Evolutionary conservation across 2,797 vertebrate genomes (phyloP).

Genomic region (Amphiprion clarkii): DNA sequence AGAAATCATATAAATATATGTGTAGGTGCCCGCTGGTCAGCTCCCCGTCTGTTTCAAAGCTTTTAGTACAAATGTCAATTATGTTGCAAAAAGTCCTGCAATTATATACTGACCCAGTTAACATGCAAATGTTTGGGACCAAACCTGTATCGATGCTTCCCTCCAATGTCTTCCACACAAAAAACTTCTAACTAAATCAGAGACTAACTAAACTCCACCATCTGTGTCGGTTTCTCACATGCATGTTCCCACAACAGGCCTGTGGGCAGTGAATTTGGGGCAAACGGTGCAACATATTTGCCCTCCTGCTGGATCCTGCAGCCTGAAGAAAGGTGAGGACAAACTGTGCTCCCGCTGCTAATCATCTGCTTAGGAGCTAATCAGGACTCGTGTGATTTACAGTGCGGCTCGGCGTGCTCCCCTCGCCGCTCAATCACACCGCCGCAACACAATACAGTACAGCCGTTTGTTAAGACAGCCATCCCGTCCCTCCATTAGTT

Average conservation of each 20-base stretch:
- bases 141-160: background rate
- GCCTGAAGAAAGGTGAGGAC: constrained; percentile 2
- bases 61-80: too few species aligned
- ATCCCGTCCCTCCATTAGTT: constrained; percentile 56
- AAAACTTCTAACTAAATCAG: constrained; percentile 18
- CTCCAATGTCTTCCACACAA: constrained; percentile 5
- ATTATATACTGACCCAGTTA: too few species aligned
- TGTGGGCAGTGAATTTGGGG: constrained; percentile 4
- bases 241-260: constrained; percentile 4
- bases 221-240: constrained; percentile 11
- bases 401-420: constrained; percentile 21
- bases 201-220: background rate
- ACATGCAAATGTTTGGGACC: too few species aligned
- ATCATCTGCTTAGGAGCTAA: constrained; percentile 59
- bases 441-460: constrained; percentile 51
- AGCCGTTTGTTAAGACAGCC: constrained; percentile 50
- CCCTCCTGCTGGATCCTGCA: background rate
- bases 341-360: constrained; percentile 33
- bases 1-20: too few species aligned
- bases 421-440: constrained; percentile 46
- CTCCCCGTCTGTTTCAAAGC: too few species aligned
- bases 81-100: too few species aligned
- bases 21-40: too few species aligned
- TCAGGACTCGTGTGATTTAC: constrained; percentile 51
- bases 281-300: background rate